Conservation (phyloP, 2,113 vertebrate species). For the Galbula dea region DNA sequence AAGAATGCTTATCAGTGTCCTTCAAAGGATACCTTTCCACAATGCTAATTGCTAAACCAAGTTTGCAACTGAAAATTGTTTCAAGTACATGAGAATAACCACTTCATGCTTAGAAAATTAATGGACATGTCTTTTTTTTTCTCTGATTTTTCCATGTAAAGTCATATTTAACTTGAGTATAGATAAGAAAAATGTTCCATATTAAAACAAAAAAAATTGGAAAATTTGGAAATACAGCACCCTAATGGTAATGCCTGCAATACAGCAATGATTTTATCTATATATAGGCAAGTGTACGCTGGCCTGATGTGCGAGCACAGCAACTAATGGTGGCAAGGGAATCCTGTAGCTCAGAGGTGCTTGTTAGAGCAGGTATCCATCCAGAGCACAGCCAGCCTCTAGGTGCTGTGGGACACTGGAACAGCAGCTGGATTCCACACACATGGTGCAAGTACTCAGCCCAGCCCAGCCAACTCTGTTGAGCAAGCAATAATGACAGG, state of each 20-base stretch:
- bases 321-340: not conserved
- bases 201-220: not conserved
- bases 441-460: not conserved
- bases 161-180: not conserved
- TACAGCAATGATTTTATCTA: not conserved
- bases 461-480: not conserved
- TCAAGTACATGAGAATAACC: not conserved
- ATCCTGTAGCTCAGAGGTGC: not conserved
- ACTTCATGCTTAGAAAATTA: not conserved
- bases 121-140: not conserved
- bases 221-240: not conserved
- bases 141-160: not conserved
- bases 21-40: slow-evolving; percentile 27
- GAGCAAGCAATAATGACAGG: not conserved
- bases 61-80: not conserved
- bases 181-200: not conserved
- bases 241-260: not conserved
- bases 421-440: not conserved
- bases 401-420: not conserved
- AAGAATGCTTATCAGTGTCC: not conserved
- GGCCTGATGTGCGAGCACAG: accelerated
- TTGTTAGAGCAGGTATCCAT: not conserved
- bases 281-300: not conserved
- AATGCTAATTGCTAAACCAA: not conserved
- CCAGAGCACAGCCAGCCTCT: not conserved